A percentile compares a stretch with the other conserved stretches of the same genome.
These are phyloP conservation scores for Galerucella calmariensis DNA, from an alignment of 2,888 invertebrate species.

Conservation along the genomic window DNA sequence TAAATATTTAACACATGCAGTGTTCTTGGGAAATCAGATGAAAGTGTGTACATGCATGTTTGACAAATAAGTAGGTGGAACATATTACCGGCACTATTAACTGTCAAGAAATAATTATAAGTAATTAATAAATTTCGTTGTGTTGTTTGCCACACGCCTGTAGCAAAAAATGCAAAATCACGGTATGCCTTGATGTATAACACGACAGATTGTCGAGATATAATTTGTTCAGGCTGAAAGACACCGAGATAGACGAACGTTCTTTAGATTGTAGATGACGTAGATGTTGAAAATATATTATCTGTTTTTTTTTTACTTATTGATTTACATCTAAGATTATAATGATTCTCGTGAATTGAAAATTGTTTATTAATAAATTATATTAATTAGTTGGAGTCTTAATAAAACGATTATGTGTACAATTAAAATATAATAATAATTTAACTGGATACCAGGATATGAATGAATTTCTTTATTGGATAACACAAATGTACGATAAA, in stretches of 20 bases:
- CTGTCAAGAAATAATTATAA: conserved; percentile 46
- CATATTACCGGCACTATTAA: conserved; percentile 43
- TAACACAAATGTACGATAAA: too few relatives aligned
- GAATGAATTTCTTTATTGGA: too few relatives aligned
- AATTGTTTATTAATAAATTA: too few relatives aligned
- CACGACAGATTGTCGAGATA: conserved; percentile 41
- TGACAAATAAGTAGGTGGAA: conserved; percentile 48
- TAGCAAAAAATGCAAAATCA: conserved; percentile 39
- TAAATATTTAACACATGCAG: conserved; percentile 35
- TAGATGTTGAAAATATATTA: neutral
- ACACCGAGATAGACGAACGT: conserved; percentile 2
- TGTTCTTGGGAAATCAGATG: conserved; percentile 43
- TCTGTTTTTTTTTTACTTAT: neutral
- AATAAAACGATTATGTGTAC: too few relatives aligned
- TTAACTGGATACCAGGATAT: too few relatives aligned
- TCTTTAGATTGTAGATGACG: neutral
- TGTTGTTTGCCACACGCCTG: conserved; percentile 42
- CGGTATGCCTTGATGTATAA: conserved; percentile 35
- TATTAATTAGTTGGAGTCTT: too few relatives aligned
- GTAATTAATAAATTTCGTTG: conserved; percentile 47
- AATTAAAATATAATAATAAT: too few relatives aligned
- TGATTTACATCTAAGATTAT: neutral
- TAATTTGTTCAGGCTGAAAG: conserved; percentile 24
- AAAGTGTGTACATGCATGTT: conserved; percentile 43
- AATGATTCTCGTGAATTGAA: too few relatives aligned